Conservation (phyloP, 1,140 invertebrate species). For the Ceratoteleas bidentatus region DNA sequence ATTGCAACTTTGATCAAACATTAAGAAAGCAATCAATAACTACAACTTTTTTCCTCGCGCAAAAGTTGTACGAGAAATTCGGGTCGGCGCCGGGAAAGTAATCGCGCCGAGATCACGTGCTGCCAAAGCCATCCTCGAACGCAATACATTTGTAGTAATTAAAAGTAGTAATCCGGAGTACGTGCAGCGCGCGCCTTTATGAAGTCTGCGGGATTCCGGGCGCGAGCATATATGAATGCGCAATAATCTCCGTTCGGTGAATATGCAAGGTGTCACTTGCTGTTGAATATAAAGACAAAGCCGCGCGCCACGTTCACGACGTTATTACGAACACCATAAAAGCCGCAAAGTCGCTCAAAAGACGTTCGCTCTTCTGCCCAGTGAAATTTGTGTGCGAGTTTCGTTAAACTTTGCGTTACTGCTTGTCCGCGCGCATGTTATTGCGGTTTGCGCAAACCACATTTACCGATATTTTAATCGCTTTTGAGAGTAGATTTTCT, state of each 20-base stretch:
- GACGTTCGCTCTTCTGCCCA: conserved; percentile 18
- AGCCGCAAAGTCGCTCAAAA: conserved; percentile 18
- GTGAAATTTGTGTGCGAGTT: neutral
- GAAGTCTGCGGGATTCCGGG: conserved; percentile 25
- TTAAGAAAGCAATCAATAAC: neutral
- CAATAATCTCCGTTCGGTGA: conserved; percentile 59
- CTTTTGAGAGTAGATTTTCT: too few species aligned
- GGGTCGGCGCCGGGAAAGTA: conserved; percentile 20
- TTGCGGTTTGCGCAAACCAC: too few species aligned
- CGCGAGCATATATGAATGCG: conserved; percentile 32
- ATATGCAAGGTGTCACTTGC: conserved; percentile 54
- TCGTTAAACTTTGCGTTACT: conserved; percentile 29
- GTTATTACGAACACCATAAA: conserved; percentile 55
- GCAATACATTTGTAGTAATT: conserved; percentile 42
- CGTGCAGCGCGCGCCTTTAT: conserved; percentile 14
- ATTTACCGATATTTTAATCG: too few species aligned
- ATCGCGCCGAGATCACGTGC: conserved; percentile 17
- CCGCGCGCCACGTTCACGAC: conserved; percentile 52
- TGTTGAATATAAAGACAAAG: conserved; percentile 69
- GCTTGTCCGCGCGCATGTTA: conserved; percentile 8
- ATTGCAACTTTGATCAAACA: neutral
- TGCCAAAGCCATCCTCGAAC: conserved; percentile 12
- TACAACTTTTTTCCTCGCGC: neutral
- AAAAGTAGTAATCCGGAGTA: conserved; percentile 43
- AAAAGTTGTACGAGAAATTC: conserved; percentile 6